Evolutionary conservation across 2,888 invertebrate species (phyloP).

Genomic region (Rhagophthalmus giganteus): DNA sequence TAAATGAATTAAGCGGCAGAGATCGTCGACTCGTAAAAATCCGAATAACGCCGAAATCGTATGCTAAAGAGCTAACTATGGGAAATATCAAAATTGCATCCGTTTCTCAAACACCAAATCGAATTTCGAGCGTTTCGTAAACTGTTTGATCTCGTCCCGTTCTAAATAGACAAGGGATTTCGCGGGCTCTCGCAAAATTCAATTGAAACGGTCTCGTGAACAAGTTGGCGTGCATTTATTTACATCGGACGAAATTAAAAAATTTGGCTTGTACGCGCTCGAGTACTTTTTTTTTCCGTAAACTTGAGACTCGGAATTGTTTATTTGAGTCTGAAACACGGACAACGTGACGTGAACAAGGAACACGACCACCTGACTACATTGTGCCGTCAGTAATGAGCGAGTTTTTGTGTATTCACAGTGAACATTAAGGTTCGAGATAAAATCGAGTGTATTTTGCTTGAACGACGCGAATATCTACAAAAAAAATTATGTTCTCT

Average conservation of each 20-base stretch:
- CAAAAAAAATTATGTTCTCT: conserved; percentile 19
- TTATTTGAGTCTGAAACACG: conserved; percentile 30
- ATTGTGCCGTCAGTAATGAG: conserved; percentile 43
- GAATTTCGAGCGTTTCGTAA: no score
- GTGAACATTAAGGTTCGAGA: conserved; percentile 40
- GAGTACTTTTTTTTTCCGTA: conserved; percentile 18
- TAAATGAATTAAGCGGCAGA: no score
- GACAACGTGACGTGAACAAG: conserved; percentile 38
- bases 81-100: no score
- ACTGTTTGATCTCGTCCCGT: no score
- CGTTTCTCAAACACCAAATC: no score
- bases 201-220: no score
- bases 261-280: conserved; percentile 10
- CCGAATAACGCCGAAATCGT: no score
- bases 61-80: no score
- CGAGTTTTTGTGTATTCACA: conserved; percentile 41
- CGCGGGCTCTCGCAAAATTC: no score
- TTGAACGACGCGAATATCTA: conserved; percentile 17
- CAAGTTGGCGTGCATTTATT: no score
- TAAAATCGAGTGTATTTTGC: conserved; percentile 38
- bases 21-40: no score
- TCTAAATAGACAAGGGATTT: no score
- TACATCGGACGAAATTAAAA: conserved; percentile 17
- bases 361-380: conserved; percentile 37
- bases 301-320: conserved; percentile 21